A percentile compares a stretch with the other conserved stretches of the same genome.
phyloP scores from a whole-genome alignment of 2,797 vertebrate genomes.

The Falco rusticolus region DNA sequence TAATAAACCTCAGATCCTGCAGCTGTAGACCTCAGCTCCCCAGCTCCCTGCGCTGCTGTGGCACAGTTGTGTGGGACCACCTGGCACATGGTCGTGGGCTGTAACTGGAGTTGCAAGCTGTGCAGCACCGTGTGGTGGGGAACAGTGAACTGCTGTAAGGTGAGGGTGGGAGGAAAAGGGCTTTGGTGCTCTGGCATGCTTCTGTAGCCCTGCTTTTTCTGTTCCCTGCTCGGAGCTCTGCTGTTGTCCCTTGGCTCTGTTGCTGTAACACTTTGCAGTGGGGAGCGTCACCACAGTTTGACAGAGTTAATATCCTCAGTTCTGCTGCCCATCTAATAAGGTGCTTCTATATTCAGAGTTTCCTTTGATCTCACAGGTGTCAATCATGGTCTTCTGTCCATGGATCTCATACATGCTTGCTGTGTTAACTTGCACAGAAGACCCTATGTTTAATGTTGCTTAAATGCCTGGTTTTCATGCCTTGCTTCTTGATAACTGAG shows the following conservation, averaged over 20 bases:
- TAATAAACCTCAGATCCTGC: background rate
- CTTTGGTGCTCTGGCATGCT: background rate
- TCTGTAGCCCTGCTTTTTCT: background rate
- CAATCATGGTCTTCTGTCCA: rapidly evolving
- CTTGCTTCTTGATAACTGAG: background rate
- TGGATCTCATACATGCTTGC: background rate
- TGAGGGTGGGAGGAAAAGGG: background rate
- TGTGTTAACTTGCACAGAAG: background rate
- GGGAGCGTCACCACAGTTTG: background rate
- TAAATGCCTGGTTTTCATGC: background rate
- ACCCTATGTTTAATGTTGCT: background rate
- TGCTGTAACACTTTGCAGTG: rapidly evolving
- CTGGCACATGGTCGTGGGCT: rapidly evolving
- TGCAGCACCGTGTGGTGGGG: background rate
- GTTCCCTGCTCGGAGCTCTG: background rate
- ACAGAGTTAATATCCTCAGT: rapidly evolving
- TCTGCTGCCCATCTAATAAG: background rate
- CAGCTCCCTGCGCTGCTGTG: rapidly evolving
- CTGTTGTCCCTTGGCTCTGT: background rate
- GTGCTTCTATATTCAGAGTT: background rate
- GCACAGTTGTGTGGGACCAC: background rate
- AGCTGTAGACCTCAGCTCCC: background rate
- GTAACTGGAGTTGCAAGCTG: background rate
- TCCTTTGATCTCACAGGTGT: background rate
- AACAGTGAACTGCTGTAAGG: rapidly evolving